Conservation (phyloP, 2,888 invertebrate species). For the Automeris io region DNA sequence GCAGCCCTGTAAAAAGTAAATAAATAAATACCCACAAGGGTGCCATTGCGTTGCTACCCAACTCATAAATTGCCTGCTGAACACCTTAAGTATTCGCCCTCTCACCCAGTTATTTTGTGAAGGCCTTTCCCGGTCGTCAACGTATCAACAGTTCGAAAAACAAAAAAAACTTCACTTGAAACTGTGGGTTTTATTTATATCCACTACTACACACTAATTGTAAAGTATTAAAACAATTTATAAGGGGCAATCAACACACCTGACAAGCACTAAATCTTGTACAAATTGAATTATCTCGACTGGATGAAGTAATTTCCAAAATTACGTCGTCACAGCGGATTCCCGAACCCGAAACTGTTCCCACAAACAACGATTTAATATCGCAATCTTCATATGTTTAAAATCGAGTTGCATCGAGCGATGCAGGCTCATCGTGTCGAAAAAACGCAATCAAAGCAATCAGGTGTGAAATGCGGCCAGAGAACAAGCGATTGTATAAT, state of each 20-base stretch:
- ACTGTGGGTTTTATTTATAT: not conserved
- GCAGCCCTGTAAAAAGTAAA: too few species aligned
- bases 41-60: too few species aligned
- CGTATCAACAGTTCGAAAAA: too few species aligned
- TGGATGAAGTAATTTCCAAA: too few species aligned
- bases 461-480: constrained; percentile 20
- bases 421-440: constrained; percentile 15
- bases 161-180: not conserved
- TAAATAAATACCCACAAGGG: too few species aligned
- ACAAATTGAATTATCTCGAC: not conserved
- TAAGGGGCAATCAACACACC: not conserved
- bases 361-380: not conserved
- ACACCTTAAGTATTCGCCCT: too few species aligned
- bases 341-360: not conserved
- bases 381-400: constrained; percentile 1
- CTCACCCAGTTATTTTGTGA: too few species aligned
- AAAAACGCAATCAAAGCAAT: constrained; percentile 23
- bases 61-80: too few species aligned
- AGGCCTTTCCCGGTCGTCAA: too few species aligned
- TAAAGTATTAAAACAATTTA: not conserved
- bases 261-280: not conserved
- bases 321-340: not conserved
- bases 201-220: too few species aligned
- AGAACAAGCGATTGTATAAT: constrained; percentile 13
- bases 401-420: not conserved